phyloP scores from a whole-genome alignment of 2,113 vertebrate genomes.

The Acrocephalus kingi region DNA sequence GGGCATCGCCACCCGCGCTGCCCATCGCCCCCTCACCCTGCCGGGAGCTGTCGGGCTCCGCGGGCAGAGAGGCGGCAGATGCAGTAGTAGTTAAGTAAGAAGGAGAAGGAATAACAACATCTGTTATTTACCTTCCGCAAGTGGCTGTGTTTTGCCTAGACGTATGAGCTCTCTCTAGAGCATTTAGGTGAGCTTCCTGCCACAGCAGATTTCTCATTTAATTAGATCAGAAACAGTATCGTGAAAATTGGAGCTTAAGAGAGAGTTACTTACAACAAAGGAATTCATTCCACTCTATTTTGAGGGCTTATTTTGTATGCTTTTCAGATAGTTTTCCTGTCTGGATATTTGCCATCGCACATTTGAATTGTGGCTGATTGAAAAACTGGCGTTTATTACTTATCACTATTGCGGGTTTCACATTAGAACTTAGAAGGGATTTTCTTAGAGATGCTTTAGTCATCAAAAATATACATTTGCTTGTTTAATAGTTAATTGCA shows the following conservation, averaged over 20 bases:
- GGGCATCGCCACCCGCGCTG: accelerated
- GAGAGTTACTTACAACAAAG: not conserved
- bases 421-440: not conserved
- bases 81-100: not conserved
- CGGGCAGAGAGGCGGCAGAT: not conserved
- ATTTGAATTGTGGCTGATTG: not conserved
- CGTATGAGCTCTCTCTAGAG: not conserved
- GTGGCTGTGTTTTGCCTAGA: not conserved
- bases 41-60: accelerated
- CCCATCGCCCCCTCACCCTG: accelerated
- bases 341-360: not conserved
- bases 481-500: not conserved
- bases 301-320: not conserved
- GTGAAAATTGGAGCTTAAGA: not conserved
- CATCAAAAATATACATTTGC: not conserved
- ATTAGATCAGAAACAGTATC: not conserved
- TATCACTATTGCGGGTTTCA: accelerated
- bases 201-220: not conserved
- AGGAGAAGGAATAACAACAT: not conserved
- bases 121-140: not conserved
- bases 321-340: not conserved
- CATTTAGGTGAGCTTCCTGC: not conserved
- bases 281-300: not conserved
- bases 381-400: not conserved
- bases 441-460: not conserved